phyloP scores from a whole-genome alignment of 1,140 invertebrate genomes.

The Drosophila mayri region DNA sequence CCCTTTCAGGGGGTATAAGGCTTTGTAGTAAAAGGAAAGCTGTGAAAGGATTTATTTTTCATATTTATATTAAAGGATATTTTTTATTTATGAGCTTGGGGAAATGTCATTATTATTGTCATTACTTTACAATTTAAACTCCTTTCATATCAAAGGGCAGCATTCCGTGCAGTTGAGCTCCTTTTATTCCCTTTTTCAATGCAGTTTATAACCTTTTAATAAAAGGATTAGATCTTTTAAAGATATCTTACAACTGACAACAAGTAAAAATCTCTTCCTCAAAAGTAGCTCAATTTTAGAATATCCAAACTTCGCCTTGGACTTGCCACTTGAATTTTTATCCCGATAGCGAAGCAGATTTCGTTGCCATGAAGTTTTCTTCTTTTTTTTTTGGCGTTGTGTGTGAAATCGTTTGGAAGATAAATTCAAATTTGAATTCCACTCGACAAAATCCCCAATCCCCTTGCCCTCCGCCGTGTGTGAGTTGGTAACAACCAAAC shows the following conservation, averaged over 20 bases:
- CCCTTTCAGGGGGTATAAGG: conserved; percentile 8
- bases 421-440: conserved; percentile 76
- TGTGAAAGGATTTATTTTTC: not conserved
- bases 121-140: not conserved
- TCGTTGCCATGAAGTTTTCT: conserved; percentile 36
- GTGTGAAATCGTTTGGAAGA: conserved; percentile 71
- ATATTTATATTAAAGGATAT: too few relatives aligned
- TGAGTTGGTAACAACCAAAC: conserved; percentile 20
- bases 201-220: not conserved
- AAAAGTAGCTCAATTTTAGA: not conserved
- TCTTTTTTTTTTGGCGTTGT: conserved; percentile 30
- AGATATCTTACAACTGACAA: too few relatives aligned
- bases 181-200: not conserved
- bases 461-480: conserved; percentile 15
- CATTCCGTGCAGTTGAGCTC: not conserved
- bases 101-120: not conserved
- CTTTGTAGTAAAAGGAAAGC: not conserved
- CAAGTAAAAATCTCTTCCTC: not conserved
- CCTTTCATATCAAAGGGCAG: not conserved
- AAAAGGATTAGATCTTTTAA: too few relatives aligned
- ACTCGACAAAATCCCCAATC: conserved; percentile 67
- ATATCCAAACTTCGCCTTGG: conserved; percentile 16
- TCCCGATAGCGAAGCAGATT: not conserved
- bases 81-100: not conserved
- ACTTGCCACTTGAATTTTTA: conserved; percentile 11